Evolutionary conservation across 2,888 invertebrate genomes (phyloP).

Genomic region (Mimumesa dahlbomi): DNA sequence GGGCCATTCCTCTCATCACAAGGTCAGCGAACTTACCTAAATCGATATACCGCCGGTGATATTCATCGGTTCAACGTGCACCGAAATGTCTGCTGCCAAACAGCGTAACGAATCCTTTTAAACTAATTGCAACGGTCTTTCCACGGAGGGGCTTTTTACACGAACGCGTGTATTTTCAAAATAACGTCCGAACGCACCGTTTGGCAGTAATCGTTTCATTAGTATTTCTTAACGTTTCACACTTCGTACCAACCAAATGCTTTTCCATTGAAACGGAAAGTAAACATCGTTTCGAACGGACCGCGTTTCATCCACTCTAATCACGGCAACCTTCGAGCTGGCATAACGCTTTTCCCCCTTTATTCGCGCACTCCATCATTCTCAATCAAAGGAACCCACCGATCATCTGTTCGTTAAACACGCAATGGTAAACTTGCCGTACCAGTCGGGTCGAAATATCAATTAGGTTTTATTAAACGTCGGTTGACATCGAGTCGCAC

Average conservation of each 20-base stretch:
- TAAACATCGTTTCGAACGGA: too few relatives aligned
- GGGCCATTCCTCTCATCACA: conserved; percentile 77
- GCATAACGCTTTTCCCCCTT: background rate
- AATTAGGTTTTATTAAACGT: conserved; percentile 34
- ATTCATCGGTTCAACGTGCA: too few relatives aligned
- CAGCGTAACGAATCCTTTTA: background rate
- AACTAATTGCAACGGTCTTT: too few relatives aligned
- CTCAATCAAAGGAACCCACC: conserved; percentile 29
- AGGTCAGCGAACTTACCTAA: conserved; percentile 68
- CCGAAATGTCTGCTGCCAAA: background rate
- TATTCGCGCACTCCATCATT: conserved; percentile 13
- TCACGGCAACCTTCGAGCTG: background rate
- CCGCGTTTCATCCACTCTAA: too few relatives aligned
- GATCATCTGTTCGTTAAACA: conserved; percentile 16
- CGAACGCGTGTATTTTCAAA: too few relatives aligned
- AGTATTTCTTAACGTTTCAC: too few relatives aligned
- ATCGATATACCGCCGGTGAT: conserved; percentile 48
- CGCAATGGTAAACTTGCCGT: conserved; percentile 1
- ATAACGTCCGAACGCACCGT: too few relatives aligned
- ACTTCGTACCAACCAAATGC: too few relatives aligned
- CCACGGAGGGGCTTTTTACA: too few relatives aligned
- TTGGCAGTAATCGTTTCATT: too few relatives aligned
- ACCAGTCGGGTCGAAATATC: conserved; percentile 12
- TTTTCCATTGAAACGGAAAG: too few relatives aligned
- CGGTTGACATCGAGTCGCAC: conserved; percentile 28